Base-by-base conservation (phyloP, 1,140 invertebrate genomes). In the Micrasema longulum region DNA sequence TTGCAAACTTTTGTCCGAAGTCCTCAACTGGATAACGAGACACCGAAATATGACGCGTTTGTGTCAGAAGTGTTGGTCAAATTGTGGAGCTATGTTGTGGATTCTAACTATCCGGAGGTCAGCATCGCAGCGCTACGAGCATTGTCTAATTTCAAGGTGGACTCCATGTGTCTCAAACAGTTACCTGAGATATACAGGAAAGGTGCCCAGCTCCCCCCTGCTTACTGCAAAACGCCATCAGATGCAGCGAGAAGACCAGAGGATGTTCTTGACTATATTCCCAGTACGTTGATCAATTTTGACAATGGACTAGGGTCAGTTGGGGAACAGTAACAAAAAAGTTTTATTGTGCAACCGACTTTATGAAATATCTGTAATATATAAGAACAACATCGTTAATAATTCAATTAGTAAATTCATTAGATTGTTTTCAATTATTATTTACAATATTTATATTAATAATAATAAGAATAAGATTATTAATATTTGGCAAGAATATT, bases 81-180 rank as follows among this genome's bases (percentile, higher is more conserved):
- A 47, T 77, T 90, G 18, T 91, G 89, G 89, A 68, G 69, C 22
- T 85, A 82, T 60, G 73, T 83, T 0, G 77, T 81, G 2, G 80
- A 80, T 4, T 78, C 74, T 20, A 74, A 79, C n/a, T 77, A 83
- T 14, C 26, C 71, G 1, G 77, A 79, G 36, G 80, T 90, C 1
- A 77, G 84, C 1, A 76, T 82, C 26, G 84, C 87, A 9, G 89
- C 89, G 0, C 84, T 89, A 22, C 78, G 81, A 7, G 87, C 88
- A 0, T 78, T 91, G 1, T 78, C 80, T 6, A 73, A 77, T 3
- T 90, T 85, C 69, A 81, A 77, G 16, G 69, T 89, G 0, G 86
- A 87, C 5, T 81, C 84, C 53, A 79, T 86, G 63, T 62, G 79
- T 12, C 68, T 83, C 16, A 73, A 72, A 31, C 64, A 68, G 20